Conservation (phyloP, 2,113 vertebrate species). For the Chloropsis cyanopogon region DNA sequence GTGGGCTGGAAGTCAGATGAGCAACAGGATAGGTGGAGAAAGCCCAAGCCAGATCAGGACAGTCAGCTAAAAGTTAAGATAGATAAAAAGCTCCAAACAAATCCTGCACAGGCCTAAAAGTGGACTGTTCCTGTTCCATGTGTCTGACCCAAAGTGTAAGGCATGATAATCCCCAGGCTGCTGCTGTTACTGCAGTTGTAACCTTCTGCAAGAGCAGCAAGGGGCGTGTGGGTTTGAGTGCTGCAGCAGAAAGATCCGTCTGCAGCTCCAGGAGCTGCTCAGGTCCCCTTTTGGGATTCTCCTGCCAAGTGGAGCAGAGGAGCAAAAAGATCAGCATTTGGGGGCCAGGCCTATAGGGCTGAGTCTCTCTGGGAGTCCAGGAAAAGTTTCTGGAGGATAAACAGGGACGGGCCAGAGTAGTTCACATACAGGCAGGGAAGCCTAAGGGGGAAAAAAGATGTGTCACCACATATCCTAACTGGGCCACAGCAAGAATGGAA, state of each 20-base stretch:
- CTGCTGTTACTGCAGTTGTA: background rate
- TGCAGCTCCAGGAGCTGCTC: background rate
- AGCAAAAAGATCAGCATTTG: background rate
- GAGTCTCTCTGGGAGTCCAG: background rate
- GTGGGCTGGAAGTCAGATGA: constrained; percentile 5
- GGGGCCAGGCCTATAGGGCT: background rate
- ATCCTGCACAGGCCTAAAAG: background rate
- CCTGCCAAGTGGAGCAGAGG: background rate
- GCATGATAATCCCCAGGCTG: background rate
- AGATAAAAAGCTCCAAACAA: background rate
- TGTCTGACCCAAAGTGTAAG: background rate
- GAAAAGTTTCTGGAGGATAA: background rate
- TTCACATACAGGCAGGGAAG: background rate
- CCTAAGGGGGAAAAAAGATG: background rate
- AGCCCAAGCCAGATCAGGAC: background rate
- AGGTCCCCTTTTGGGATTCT: background rate
- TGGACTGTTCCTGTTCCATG: background rate
- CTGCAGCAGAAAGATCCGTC: background rate
- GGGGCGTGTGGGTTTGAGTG: rapidly evolving
- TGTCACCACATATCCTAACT: background rate
- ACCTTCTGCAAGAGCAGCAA: background rate
- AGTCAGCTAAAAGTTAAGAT: background rate
- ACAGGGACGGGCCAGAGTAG: background rate
- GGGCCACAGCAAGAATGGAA: background rate
- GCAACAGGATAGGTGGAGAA: constrained; percentile 48